phyloP scores from a whole-genome alignment of 2,888 invertebrate genomes.

The Harmothoe impar region DNA sequence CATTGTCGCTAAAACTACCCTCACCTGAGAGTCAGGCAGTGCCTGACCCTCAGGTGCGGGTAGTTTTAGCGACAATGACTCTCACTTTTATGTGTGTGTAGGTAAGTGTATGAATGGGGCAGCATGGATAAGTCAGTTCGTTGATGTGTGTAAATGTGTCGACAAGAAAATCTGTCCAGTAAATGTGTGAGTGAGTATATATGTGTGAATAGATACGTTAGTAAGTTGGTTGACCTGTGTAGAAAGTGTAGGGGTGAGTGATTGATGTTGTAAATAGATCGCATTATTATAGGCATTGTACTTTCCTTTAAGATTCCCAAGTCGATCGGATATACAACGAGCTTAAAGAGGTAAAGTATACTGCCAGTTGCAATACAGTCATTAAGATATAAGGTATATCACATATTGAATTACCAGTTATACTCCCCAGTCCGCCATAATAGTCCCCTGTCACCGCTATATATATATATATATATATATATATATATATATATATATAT shows the following conservation, averaged over 20 bases:
- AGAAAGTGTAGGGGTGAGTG: not conserved
- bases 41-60: too few species aligned
- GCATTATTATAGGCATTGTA: too few species aligned
- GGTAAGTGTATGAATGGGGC: not conserved
- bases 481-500: not conserved
- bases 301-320: slow-evolving; percentile 56
- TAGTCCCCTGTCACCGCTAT: not conserved
- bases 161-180: too few species aligned
- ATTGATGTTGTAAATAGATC: not conserved
- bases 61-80: too few species aligned
- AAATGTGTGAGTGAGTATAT: not conserved
- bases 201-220: not conserved
- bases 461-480: not conserved
- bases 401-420: not conserved
- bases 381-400: not conserved
- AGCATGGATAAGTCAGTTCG: not conserved
- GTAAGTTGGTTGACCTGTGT: not conserved
- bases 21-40: too few species aligned
- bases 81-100: too few species aligned
- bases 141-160: not conserved
- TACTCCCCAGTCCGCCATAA: too few species aligned
- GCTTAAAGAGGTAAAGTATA: slow-evolving; percentile 60
- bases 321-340: slow-evolving; percentile 65
- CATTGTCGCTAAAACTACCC: not conserved
- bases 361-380: not conserved